These are phyloP conservation scores for Epizoanthus scotinus DNA, from an alignment of 92 coral and sea anemone species.

Conservation along the genomic window DNA sequence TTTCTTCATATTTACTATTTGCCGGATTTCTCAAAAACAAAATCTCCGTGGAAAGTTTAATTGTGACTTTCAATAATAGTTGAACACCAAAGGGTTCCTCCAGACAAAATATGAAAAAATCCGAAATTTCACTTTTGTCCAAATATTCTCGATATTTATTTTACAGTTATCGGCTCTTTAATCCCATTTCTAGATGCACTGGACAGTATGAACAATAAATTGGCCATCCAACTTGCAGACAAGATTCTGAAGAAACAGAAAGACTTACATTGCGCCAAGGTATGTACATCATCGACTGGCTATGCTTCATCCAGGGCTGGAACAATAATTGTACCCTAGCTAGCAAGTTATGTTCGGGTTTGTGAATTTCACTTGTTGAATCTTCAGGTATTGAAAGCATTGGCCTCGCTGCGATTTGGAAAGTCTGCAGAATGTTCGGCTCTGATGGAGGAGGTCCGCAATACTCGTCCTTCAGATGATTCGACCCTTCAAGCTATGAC, in stretches of 20 bases:
- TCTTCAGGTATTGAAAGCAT: conserved; percentile 82
- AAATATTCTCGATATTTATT: no score
- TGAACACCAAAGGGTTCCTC: no score
- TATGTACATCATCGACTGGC: conserved; percentile 56
- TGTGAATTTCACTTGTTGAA: not conserved
- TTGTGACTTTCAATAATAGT: no score
- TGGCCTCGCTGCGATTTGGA: conserved; percentile 88
- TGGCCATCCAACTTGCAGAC: conserved; percentile 98
- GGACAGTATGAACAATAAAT: conserved; percentile 94
- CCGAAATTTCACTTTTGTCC: no score
- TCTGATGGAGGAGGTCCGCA: conserved; percentile 76
- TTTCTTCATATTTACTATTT: no score
- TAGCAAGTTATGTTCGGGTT: not conserved
- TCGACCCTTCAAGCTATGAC: conserved; percentile 99
- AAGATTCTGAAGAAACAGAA: conserved; percentile 98
- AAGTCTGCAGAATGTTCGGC: conserved; percentile 69
- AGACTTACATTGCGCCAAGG: conserved; percentile 98
- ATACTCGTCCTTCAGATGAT: conserved; percentile 79
- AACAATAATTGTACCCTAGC: not conserved
- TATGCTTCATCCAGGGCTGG: not conserved
- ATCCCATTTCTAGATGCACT: conserved; percentile 78
- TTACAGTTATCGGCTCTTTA: no score
- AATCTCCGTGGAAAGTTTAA: no score
- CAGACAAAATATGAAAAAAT: no score
- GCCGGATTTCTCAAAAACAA: no score